Conservation (phyloP, 2,113 vertebrate species). For the Platichthys flesus region DNA sequence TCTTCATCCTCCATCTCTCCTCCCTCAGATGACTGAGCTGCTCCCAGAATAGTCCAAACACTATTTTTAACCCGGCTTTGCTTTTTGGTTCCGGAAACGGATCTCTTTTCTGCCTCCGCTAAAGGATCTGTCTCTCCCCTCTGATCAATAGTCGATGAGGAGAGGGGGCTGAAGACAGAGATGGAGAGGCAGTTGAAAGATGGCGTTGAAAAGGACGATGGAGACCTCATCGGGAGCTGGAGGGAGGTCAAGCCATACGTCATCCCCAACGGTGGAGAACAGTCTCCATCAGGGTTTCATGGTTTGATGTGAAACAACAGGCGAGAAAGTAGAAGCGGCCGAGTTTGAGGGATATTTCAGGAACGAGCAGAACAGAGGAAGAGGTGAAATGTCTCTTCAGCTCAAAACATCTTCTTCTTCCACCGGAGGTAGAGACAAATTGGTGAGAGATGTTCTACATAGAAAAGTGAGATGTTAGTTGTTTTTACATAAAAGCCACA, state of each 20-base stretch:
- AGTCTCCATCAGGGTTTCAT: slow-evolving; percentile 8
- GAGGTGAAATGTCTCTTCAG: slow-evolving; percentile 15
- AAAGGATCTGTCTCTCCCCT: slow-evolving; percentile 47
- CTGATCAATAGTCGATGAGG: slow-evolving; percentile 70
- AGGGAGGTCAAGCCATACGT: slow-evolving; percentile 46
- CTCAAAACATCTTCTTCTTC: background rate
- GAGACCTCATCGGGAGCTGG: slow-evolving; percentile 68
- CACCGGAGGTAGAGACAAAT: too few species aligned
- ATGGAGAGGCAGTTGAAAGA: slow-evolving; percentile 19
- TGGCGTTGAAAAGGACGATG: slow-evolving; percentile 52
- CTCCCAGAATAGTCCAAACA: slow-evolving; percentile 47
- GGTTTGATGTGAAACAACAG: slow-evolving; percentile 33
- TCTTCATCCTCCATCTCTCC: slow-evolving; percentile 7
- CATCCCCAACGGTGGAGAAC: background rate
- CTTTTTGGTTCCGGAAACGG: slow-evolving; percentile 31
- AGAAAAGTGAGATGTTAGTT: slow-evolving; percentile 47
- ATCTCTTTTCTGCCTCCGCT: slow-evolving; percentile 49
- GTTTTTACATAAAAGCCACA: slow-evolving; percentile 12
- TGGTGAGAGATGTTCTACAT: slow-evolving; percentile 7
- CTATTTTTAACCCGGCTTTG: slow-evolving; percentile 58
- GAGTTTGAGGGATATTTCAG: slow-evolving; percentile 17
- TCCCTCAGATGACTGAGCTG: slow-evolving; percentile 13
- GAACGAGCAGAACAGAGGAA: background rate
- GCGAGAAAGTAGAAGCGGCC: slow-evolving; percentile 1
- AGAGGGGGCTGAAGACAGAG: slow-evolving; percentile 44